Percentiles rank a stretch among this genome's conserved stretches.
These are phyloP conservation scores for Leucania comma DNA, from an alignment of 2,888 invertebrate genomes.

Conservation along the genomic window DNA sequence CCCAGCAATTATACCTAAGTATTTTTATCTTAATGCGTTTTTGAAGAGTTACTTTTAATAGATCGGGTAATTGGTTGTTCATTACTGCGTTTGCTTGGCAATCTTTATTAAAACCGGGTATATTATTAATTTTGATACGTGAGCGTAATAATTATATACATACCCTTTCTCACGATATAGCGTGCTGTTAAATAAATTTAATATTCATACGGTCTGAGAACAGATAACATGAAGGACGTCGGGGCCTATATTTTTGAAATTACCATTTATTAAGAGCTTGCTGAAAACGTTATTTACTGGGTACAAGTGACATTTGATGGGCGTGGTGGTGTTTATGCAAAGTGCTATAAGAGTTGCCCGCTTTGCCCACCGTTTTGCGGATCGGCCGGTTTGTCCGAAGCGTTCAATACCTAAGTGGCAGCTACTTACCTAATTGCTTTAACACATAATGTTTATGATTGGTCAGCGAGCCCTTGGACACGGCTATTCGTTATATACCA, in stretches of 20 bases:
- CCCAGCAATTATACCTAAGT: slow-evolving; percentile 52
- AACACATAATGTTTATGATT: slow-evolving; percentile 80
- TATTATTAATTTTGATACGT: slow-evolving; percentile 58
- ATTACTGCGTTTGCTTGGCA: slow-evolving; percentile 43
- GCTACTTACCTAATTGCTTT: slow-evolving; percentile 82
- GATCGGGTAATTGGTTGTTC: slow-evolving; percentile 48
- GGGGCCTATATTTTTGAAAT: slow-evolving; percentile 67
- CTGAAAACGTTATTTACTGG: slow-evolving; percentile 67
- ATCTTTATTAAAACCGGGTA: slow-evolving; percentile 46
- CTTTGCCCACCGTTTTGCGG: slow-evolving; percentile 60
- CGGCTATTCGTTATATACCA: slow-evolving; percentile 35
- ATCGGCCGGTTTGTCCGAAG: slow-evolving; percentile 55
- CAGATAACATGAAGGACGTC: slow-evolving; percentile 63
- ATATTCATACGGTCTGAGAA: slow-evolving; percentile 66
- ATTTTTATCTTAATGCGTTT: slow-evolving; percentile 57
- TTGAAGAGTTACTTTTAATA: slow-evolving; percentile 51
- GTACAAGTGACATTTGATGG: slow-evolving; percentile 77
- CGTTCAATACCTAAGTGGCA: slow-evolving; percentile 69
- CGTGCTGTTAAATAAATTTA: slow-evolving; percentile 56
- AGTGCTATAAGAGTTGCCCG: slow-evolving; percentile 53
- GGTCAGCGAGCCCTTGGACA: slow-evolving; percentile 60
- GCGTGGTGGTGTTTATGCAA: slow-evolving; percentile 83
- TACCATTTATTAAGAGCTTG: slow-evolving; percentile 69
- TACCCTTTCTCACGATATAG: slow-evolving; percentile 60
- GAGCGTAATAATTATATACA: slow-evolving; percentile 55